phyloP scores from a whole-genome alignment of 2,113 vertebrate species.

The Catagonus wagneri region DNA sequence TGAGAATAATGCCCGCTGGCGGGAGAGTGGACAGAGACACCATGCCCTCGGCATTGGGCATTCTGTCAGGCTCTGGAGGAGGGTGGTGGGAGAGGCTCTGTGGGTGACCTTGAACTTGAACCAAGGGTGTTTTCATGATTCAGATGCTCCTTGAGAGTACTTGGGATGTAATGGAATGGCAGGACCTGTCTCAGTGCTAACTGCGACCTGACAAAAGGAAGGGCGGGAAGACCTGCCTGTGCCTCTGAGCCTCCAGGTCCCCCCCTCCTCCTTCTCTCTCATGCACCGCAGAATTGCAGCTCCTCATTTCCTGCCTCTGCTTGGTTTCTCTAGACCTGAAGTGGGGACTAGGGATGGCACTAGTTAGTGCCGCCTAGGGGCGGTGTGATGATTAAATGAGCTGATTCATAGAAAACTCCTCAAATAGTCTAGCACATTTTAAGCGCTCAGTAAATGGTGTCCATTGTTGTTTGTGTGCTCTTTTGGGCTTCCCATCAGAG shows the following conservation, averaged over 20 bases:
- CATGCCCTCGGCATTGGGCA: neutral
- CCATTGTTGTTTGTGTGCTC: no score
- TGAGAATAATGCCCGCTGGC: neutral
- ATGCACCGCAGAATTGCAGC: rapidly evolving
- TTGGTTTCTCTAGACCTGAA: neutral
- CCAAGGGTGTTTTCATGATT: neutral
- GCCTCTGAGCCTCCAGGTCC: neutral
- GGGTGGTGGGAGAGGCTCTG: neutral
- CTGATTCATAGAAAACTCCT: neutral
- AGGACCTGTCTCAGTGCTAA: neutral
- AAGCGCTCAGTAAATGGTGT: neutral
- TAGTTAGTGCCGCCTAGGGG: neutral
- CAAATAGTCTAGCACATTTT: rapidly evolving
- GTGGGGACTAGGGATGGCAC: rapidly evolving
- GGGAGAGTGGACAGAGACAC: neutral
- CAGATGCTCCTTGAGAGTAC: neutral
- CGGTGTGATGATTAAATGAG: rapidly evolving
- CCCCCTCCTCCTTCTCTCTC: rapidly evolving
- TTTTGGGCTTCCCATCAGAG: neutral
- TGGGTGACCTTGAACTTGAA: conserved; percentile 20
- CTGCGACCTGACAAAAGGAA: neutral
- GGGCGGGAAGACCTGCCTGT: neutral
- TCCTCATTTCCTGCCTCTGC: neutral
- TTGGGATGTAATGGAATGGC: neutral
- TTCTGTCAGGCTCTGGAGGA: neutral